Evolutionary conservation across 1,140 invertebrate species (phyloP), one percentile per base, ranked within the genome.

Genomic region (Drosophila seguyi): DNA sequence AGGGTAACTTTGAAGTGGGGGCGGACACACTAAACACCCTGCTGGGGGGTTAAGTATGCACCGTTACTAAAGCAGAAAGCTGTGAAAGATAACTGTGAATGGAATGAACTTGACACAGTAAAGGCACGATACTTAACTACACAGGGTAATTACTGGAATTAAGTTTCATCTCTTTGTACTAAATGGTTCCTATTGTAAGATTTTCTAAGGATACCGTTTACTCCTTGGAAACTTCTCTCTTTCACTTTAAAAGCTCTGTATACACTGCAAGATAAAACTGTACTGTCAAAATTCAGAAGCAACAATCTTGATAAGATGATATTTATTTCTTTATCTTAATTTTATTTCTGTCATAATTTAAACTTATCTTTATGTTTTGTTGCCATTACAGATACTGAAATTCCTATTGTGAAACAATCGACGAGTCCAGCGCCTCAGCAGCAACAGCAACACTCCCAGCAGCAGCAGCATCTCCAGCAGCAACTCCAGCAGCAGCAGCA

Each of bases 331-430:
- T 13, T 6, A 44, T 31, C 4, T 31, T 14, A 34, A 52, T 18
- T 18, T 20, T 13, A 52, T 4, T 7, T 14, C 13, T 18, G 3
- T 14, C 13, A 14, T 0, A 6, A 7, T 20, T 20, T 34, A 38
- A 42, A 10, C 16, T 13, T 60, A 45, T 10, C 13, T 27, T 48
- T 44, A 42, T 34, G 0, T 63, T 47, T 38, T 27, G 25, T 56
- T 27, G 8, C 11, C 7, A 7, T 90, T 90, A 7, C 71, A 92
- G 92, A 93, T 82, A 93, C 92, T 60, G 92, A 93, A 93, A 93
- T 93, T 91, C 92, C 92, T 86, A 90, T 93, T 81, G 92, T 93
- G 44, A 93, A 93, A 81, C 92, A 93, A 86, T 93, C 92, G 75
- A 87, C 92, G 60, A 93, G 92, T 82, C 92, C 92, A 57, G 83